Evolutionary conservation across 2,113 vertebrate genomes (phyloP).

Genomic region (Cervus canadensis): DNA sequence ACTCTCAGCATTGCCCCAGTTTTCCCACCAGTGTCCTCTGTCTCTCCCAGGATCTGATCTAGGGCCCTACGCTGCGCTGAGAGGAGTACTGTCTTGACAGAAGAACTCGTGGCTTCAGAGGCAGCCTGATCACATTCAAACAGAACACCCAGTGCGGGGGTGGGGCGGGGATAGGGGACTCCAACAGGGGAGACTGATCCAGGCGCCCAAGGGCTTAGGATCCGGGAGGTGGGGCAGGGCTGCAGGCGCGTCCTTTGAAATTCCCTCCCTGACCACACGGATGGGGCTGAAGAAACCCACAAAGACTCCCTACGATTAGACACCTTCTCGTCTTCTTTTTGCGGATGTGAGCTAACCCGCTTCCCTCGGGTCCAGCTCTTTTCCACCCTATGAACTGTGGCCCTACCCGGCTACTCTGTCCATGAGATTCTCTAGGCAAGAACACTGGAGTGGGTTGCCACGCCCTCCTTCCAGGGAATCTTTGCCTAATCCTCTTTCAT

Average conservation of each 20-base stretch:
- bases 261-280: not conserved
- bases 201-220: not conserved
- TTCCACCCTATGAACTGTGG: not conserved
- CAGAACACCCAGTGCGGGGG: not conserved
- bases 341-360: not conserved
- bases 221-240: not conserved
- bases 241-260: not conserved
- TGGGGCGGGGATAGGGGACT: not conserved
- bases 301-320: not conserved
- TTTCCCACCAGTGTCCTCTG: not conserved
- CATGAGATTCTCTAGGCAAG: not conserved
- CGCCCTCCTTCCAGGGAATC: not conserved
- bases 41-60: not conserved
- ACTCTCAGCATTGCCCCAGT: not conserved
- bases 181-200: not conserved
- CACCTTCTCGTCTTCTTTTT: not conserved
- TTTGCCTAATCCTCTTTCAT: not conserved
- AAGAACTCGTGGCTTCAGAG: not conserved
- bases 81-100: not conserved
- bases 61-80: accelerated
- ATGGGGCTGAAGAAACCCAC: not conserved
- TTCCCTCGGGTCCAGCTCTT: not conserved
- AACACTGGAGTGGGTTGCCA: not conserved
- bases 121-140: not conserved
- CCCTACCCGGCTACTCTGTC: not conserved